Base-by-base conservation (phyloP, 2,113 vertebrate genomes). In the Spea bombifrons region DNA sequence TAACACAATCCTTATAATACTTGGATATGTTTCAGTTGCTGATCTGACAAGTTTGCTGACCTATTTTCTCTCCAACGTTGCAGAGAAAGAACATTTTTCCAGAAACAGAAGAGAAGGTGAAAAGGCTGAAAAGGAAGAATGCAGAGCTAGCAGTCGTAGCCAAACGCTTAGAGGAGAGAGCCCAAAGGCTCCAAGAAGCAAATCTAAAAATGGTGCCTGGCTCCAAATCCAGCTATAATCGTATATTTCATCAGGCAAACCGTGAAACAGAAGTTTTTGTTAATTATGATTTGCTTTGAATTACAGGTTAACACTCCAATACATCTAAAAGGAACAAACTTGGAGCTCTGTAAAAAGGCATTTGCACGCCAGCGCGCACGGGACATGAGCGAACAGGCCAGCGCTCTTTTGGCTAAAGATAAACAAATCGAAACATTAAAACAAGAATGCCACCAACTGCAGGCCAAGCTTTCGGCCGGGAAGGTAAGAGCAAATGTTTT, bases 101-200 rank as follows among this genome's bases (percentile, higher is more conserved):
- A 0, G 97, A 98, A 89, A 96, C 96, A 0, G 95, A 98, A 87
- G 97, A 99, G 93, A 99, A 99, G 88, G 97, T 99, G 83, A 94
- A 92, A 88, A 91, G 96, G 77, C 89, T 99, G 83, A 96, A 97
- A 90, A 91, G 93, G 84, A 99, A 98, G 89, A 99, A 99, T 0
- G 95, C 96, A 0, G 97, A 99, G 88, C 92, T 99, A 88, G 93
- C 96, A 0, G 94, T 97, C 88, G 96, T 99, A 0, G 97, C 97
- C 80, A 97, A 98, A 85, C 94, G 96, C 52, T 91, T 99, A 86
- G 97, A 99, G 82, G 97, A 99, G 76, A 92, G 97, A 85, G 97
- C 97, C 0, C 87, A 86, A 12, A 99, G 99, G 77, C 94, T 99
- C 64, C 97, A 99, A 87, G 97, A 99, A 84, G 95, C 97, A 59